A percentile compares a stretch with the other conserved stretches of the same genome.
These are phyloP conservation scores for Cepaea hortensis DNA, from an alignment of 2,888 invertebrate genomes.

Conservation along the genomic window DNA sequence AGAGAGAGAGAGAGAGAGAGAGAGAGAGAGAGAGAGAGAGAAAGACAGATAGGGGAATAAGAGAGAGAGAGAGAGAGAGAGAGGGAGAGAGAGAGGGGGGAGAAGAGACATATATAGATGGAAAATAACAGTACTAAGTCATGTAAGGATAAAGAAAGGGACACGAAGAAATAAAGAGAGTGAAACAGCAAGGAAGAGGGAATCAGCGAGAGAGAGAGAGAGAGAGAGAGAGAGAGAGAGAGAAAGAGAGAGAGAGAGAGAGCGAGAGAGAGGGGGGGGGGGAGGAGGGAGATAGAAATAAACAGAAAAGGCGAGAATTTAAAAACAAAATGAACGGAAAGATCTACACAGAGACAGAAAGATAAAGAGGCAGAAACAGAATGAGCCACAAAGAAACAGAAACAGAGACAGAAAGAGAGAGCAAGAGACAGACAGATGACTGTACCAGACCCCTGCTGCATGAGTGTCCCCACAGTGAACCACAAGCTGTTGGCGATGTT, in stretches of 20 bases:
- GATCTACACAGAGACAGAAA: not conserved
- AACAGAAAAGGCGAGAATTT: not conserved
- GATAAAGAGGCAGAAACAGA: not conserved
- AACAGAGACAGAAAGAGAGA: not conserved
- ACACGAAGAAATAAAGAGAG: too few species aligned
- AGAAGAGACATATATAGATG: too few species aligned
- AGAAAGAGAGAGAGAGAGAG: not conserved
- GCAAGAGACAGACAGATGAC: not conserved
- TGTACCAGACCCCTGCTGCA: constrained; percentile 75
- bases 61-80: too few species aligned
- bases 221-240: not conserved
- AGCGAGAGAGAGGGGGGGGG: not conserved
- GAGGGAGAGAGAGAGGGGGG: too few species aligned
- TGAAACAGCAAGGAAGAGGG: not conserved
- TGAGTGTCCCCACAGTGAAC: constrained; percentile 76
- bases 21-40: too few species aligned
- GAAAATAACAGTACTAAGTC: too few species aligned
- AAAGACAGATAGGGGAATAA: too few species aligned
- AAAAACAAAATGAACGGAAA: not conserved
- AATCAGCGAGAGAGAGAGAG: not conserved
- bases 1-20: too few species aligned
- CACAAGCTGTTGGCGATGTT: constrained; percentile 77
- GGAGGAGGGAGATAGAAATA: not conserved
- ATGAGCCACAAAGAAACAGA: not conserved
- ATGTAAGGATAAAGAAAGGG: too few species aligned